phyloP scores from a whole-genome alignment of 2,888 invertebrate genomes.

The Hanleya hanleyi region DNA sequence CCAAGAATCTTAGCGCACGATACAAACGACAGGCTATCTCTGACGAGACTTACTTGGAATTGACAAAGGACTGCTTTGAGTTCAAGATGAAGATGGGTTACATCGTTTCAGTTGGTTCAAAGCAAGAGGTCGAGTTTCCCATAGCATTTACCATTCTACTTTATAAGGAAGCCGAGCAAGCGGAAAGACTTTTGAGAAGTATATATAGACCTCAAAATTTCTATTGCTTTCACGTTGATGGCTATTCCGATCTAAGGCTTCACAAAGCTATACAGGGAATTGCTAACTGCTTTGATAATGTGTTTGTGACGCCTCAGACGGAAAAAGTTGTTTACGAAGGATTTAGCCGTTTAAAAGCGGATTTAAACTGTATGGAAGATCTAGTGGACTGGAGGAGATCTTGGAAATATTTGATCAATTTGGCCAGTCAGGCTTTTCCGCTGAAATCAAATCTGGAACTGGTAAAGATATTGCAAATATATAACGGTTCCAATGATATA shows the following conservation, averaged over 20 bases:
- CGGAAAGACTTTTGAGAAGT: conserved; percentile 58
- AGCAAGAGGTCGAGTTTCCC: conserved; percentile 57
- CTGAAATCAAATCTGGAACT: conserved; percentile 70
- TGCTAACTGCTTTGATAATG: conserved; percentile 66
- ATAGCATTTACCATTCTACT: conserved; percentile 66
- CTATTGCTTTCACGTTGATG: conserved; percentile 71
- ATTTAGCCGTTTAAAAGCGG: conserved; percentile 66
- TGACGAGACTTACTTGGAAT: background rate
- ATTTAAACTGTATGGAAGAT: conserved; percentile 71
- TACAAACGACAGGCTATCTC: background rate
- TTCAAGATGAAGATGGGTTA: background rate
- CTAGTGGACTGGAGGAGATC: conserved; percentile 39
- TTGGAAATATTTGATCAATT: conserved; percentile 72
- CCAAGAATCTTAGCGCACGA: too few relatives aligned
- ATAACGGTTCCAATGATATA: conserved; percentile 71
- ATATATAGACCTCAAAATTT: conserved; percentile 68
- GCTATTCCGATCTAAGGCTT: conserved; percentile 42
- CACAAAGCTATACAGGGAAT: conserved; percentile 44
- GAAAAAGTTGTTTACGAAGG: conserved; percentile 69
- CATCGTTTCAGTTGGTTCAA: background rate
- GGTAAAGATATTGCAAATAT: conserved; percentile 67
- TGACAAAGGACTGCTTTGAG: background rate
- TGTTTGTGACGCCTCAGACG: conserved; percentile 64
- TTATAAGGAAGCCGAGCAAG: conserved; percentile 61
- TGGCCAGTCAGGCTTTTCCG: conserved; percentile 70